A percentile compares a stretch with the other conserved stretches of the same genome.
phyloP scores from a whole-genome alignment of 2,113 vertebrate genomes.

The Romanogobio albipinnatus region DNA sequence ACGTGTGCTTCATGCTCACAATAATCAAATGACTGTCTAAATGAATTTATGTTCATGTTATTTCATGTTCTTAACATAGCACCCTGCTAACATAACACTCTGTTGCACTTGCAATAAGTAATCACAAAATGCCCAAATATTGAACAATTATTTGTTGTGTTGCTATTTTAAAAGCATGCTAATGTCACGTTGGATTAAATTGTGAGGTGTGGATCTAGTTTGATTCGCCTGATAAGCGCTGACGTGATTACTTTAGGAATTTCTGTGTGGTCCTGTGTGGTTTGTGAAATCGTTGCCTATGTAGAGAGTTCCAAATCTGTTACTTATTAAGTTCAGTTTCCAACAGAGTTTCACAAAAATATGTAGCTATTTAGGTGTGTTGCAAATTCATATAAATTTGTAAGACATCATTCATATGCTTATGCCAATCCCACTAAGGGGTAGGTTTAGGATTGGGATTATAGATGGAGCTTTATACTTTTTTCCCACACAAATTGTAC shows the following conservation, averaged over 20 bases:
- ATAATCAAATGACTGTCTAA: neutral
- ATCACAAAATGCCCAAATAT: neutral
- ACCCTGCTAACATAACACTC: neutral
- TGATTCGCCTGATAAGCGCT: neutral
- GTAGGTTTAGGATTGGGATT: no score
- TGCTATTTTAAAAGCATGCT: neutral
- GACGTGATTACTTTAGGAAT: neutral
- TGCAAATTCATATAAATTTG: no score
- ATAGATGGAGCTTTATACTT: no score
- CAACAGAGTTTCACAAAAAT: no score
- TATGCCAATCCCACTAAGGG: no score
- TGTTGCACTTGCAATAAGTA: neutral
- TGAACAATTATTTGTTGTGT: neutral
- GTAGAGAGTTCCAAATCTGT: neutral
- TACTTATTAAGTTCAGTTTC: neutral
- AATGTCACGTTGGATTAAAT: neutral
- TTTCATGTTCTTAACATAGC: no score
- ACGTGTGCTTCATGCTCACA: neutral
- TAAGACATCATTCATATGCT: no score
- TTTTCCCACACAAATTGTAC: no score
- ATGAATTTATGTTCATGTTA: neutral
- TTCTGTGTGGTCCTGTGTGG: neutral
- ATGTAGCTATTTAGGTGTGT: no score
- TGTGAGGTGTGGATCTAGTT: neutral
- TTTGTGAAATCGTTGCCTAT: neutral